Evolutionary conservation across 2,888 invertebrate species (phyloP).

Genomic region (Tinea pellionella): DNA sequence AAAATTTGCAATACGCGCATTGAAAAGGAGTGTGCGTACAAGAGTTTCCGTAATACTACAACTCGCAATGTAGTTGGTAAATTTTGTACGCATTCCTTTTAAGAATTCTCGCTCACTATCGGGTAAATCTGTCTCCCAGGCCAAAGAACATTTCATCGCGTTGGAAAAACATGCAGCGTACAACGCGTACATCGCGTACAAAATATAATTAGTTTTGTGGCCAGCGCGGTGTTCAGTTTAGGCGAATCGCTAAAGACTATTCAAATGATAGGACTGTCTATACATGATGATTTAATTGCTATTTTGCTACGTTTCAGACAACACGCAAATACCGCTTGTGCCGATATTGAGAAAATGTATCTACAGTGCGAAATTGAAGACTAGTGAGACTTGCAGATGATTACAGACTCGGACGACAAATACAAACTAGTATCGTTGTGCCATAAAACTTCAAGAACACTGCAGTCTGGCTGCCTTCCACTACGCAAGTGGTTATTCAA

Average conservation of each 20-base stretch:
- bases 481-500: conserved; percentile 22
- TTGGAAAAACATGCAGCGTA: conserved; percentile 19
- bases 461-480: conserved; percentile 19
- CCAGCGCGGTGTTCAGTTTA: conserved; percentile 17
- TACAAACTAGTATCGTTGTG: not conserved
- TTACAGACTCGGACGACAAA: conserved; percentile 18
- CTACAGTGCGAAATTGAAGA: conserved; percentile 23
- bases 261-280: conserved; percentile 21
- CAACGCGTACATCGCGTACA: conserved; percentile 18
- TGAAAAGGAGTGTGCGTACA: too few relatives aligned
- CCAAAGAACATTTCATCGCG: conserved; percentile 17
- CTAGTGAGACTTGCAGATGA: conserved; percentile 25
- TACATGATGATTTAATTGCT: conserved; percentile 24
- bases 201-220: conserved; percentile 19
- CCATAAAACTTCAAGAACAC: conserved; percentile 11
- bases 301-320: conserved; percentile 24
- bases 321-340: conserved; percentile 23
- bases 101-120: conserved; percentile 16
- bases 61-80: too few relatives aligned
- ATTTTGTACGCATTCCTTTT: too few relatives aligned
- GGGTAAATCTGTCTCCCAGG: conserved; percentile 18
- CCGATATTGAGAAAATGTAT: conserved; percentile 28
- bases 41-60: too few relatives aligned
- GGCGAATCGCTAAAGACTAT: conserved; percentile 22
- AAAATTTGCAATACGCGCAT: too few relatives aligned